Conservation (phyloP, 2,113 vertebrate species). For the Paraplagusia blochii region DNA sequence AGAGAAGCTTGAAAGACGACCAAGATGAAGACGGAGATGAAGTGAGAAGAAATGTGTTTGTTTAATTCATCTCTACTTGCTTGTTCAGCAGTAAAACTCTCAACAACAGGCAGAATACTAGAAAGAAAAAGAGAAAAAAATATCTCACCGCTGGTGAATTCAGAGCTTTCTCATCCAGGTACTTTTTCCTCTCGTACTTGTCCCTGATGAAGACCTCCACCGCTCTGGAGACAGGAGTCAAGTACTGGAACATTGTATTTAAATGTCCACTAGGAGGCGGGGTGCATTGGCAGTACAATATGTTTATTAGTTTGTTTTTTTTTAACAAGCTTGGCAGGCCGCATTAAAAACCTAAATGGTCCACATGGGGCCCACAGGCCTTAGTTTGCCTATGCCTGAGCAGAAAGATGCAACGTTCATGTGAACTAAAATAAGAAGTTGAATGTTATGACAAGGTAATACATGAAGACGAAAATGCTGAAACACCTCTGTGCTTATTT, state of each 20-base stretch:
- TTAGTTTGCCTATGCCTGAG: no score
- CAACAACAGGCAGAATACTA: no score
- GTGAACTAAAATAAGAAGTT: no score
- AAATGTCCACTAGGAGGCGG: neutral
- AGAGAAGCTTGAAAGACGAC: neutral
- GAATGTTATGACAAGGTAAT: no score
- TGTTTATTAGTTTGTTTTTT: no score
- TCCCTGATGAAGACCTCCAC: constrained; percentile 99
- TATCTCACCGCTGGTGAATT: constrained; percentile 86
- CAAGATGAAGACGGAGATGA: neutral
- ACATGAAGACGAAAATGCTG: no score
- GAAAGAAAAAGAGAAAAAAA: constrained; percentile 39
- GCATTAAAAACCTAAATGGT: no score
- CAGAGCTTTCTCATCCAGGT: constrained; percentile 86
- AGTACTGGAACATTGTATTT: constrained; percentile 67
- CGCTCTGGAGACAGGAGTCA: constrained; percentile 84
- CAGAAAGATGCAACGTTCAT: no score
- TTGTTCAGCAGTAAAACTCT: no score
- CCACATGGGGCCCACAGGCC: no score
- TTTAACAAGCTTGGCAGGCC: no score
- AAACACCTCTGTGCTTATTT: no score
- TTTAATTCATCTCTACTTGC: neutral
- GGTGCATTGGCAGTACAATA: neutral
- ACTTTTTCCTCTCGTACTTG: constrained; percentile 99
- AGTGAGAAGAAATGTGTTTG: constrained; percentile 9